Percentiles rank a stretch among this genome's conserved stretches.
These are phyloP conservation scores for Columba janthina DNA, from an alignment of 2,113 vertebrate species.

Conservation along the genomic window DNA sequence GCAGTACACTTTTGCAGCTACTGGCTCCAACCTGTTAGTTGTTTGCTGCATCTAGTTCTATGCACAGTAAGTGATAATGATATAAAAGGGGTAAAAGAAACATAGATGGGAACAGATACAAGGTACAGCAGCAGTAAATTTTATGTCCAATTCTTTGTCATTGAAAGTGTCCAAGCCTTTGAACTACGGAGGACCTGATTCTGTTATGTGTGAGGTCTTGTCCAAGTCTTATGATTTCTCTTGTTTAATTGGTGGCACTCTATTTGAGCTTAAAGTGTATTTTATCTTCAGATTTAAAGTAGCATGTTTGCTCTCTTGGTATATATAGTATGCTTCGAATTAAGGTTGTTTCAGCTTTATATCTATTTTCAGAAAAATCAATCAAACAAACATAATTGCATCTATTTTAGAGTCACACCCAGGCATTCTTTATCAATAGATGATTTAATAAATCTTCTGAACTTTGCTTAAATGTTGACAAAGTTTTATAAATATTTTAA, in stretches of 20 bases:
- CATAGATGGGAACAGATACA: not conserved
- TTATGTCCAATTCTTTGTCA: not conserved
- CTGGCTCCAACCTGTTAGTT: not conserved
- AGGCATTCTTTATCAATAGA: not conserved
- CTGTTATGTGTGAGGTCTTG: not conserved
- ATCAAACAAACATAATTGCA: not conserved
- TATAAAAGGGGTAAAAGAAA: not conserved
- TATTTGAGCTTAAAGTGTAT: not conserved
- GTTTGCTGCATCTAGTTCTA: not conserved
- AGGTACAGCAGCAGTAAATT: not conserved
- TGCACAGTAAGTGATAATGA: not conserved
- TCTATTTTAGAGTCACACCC: not conserved
- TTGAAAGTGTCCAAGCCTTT: not conserved
- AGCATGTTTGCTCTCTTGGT: not conserved
- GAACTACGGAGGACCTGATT: not conserved
- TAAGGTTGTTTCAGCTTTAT: not conserved
- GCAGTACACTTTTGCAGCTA: not conserved
- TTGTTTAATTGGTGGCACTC: not conserved
- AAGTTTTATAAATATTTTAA: not conserved
- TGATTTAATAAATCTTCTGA: not conserved
- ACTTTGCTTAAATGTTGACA: not conserved
- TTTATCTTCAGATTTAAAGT: not conserved
- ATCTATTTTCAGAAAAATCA: not conserved
- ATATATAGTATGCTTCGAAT: not conserved
- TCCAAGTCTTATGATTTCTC: not conserved